These are phyloP conservation scores for Dascillus cervinus DNA, from an alignment of 2,888 invertebrate species.

Conservation along the genomic window DNA sequence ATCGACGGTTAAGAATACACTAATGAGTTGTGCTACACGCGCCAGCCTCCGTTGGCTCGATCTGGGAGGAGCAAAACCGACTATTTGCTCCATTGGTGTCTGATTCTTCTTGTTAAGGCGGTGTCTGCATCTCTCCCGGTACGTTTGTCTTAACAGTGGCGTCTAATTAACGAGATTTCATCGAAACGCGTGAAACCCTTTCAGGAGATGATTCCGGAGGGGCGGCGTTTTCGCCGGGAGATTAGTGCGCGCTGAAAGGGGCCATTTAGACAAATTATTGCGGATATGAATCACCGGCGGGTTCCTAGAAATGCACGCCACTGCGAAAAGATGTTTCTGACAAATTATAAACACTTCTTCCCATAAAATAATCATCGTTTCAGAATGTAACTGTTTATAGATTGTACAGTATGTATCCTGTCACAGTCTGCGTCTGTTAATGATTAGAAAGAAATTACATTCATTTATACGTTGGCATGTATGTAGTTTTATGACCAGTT, in stretches of 20 bases:
- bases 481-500: slow-evolving; percentile 26
- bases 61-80: slow-evolving; percentile 23
- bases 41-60: slow-evolving; percentile 17
- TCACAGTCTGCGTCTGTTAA: slow-evolving; percentile 16
- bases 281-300: no score
- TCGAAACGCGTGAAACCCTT: no score
- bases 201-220: no score
- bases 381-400: slow-evolving; percentile 20
- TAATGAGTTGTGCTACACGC: slow-evolving; percentile 20
- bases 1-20: slow-evolving; percentile 21
- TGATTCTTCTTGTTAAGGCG: slow-evolving; percentile 23
- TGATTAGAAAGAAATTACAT: slow-evolving; percentile 21
- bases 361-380: slow-evolving; percentile 22
- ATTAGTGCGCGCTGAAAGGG: no score
- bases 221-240: no score
- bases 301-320: no score
- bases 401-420: slow-evolving; percentile 18
- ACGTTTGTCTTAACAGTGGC: neutral
- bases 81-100: slow-evolving; percentile 26
- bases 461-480: slow-evolving; percentile 17
- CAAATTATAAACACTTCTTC: slow-evolving; percentile 21
- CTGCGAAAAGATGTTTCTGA: slow-evolving; percentile 17
- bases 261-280: no score
- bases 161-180: no score
- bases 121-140: slow-evolving; percentile 12